phyloP scores from a whole-genome alignment of 2,888 invertebrate genomes.

The Drosophila monieri region DNA sequence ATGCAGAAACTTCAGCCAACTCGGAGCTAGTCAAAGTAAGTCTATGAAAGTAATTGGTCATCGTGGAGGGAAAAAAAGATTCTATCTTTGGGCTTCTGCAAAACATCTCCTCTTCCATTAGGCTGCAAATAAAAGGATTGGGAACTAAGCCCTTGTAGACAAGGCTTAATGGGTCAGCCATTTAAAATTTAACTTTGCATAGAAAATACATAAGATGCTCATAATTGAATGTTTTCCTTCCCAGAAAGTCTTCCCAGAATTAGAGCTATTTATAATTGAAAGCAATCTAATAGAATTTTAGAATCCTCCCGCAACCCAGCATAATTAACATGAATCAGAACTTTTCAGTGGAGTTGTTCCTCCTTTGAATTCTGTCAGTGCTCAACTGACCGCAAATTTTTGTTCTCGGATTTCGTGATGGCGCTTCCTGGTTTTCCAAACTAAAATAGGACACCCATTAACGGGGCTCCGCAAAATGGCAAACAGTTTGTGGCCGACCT shows the following conservation, averaged over 20 bases:
- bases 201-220: no score
- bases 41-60: constrained; percentile 35
- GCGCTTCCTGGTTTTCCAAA: constrained; percentile 7
- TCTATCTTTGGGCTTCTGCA: not conserved
- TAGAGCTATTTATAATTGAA: not conserved
- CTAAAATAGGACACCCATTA: constrained; percentile 28
- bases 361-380: constrained; percentile 14
- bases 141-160: not conserved
- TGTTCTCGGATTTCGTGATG: constrained; percentile 12
- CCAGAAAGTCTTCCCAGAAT: not conserved
- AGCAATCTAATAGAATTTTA: not conserved
- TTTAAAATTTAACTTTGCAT: not conserved
- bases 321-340: constrained; percentile 8
- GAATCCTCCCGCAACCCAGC: not conserved
- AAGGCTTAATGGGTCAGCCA: not conserved
- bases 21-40: constrained; percentile 5
- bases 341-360: constrained; percentile 7
- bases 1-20: not conserved
- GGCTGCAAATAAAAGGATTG: not conserved
- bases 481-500: constrained; percentile 36
- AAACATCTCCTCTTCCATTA: not conserved
- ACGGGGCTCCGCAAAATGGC: constrained; percentile 29
- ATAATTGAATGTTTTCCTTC: no score
- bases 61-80: not conserved
- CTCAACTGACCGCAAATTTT: constrained; percentile 18